phyloP scores from a whole-genome alignment of 2,888 invertebrate genomes.

The Creontiades dilutus region DNA sequence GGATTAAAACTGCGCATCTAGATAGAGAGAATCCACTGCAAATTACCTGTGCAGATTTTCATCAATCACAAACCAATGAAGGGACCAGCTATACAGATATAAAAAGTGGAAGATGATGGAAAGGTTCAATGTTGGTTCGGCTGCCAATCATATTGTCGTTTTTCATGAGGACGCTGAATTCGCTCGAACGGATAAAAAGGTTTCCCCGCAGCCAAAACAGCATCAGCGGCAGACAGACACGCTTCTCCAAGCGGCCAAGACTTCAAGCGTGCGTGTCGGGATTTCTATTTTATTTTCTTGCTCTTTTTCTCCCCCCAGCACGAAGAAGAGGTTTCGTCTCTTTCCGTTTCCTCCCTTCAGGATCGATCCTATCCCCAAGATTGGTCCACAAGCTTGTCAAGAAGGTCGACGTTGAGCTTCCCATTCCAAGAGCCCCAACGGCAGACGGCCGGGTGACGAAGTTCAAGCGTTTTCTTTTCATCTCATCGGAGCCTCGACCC shows the following conservation, averaged over 20 bases:
- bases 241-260: neutral
- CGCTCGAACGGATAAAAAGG: neutral
- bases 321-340: neutral
- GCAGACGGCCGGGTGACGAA: slow-evolving; percentile 54
- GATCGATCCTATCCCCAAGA: slow-evolving; percentile 21
- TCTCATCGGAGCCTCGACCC: slow-evolving; percentile 8
- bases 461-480: slow-evolving; percentile 63
- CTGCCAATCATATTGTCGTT: neutral
- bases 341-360: neutral
- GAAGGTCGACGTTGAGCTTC: slow-evolving; percentile 10
- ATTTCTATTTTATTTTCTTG: neutral
- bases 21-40: too few species aligned
- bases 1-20: too few species aligned
- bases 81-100: too few species aligned
- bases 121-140: too few species aligned
- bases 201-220: neutral
- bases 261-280: neutral
- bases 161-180: neutral
- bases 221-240: neutral
- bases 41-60: too few species aligned
- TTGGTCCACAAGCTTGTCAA: slow-evolving; percentile 6
- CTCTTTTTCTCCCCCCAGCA: neutral
- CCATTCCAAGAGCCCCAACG: neutral
- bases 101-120: too few species aligned
- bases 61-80: too few species aligned